Evolutionary conservation across 2,797 vertebrate genomes (phyloP), one percentile per base, ranked within the genome.

Genomic region (Acanthiza pusilla): DNA sequence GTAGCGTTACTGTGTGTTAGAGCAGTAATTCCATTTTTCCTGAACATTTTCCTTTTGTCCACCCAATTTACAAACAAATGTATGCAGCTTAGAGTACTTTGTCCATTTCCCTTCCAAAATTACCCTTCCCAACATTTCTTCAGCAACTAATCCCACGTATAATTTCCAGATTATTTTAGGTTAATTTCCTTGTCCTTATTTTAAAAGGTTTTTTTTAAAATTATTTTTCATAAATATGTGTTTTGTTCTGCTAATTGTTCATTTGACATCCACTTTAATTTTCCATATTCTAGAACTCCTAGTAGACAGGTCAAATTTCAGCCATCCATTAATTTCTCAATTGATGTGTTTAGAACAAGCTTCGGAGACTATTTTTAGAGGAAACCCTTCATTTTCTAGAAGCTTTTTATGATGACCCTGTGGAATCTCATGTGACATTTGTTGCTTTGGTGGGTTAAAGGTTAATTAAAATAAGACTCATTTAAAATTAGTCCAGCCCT

Each of bases 51-150:
- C 97, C 93, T 97, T 97, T 96, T 91, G 81, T 97, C 95, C 91
- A 96, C 88, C 80, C 95, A 91, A 73, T 92, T 96, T 94, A 96
- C 79, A 96, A 97, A 96, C 94, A 96, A 93, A 96, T 95, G 91
- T 97, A 84, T 96, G 93, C 92, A 95, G 88, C 93, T 94, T 96
- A 94, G 96, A 92, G 51, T 96, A 94, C 88, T 94, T 75, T 89
- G 40, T 95, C 92, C 80, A 48, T 91, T 90, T 38, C 65, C 92
- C 76, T 93, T 82, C 47, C 77, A 89, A 89, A 94, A 91, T 82
- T 85, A 77, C 85, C 94, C 76, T 96, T 87, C 94, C 89, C 83
- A 71, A 43, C 61, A 72, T 90, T 74, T 92, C 73, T 97, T 78
- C 78, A 84, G 90, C 76, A 87, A 95, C 95, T 97, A 97, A 96